Percentiles rank a stretch among this genome's conserved stretches.
phyloP scores from a whole-genome alignment of 2,888 invertebrate genomes.

The Sacculina carcini region DNA sequence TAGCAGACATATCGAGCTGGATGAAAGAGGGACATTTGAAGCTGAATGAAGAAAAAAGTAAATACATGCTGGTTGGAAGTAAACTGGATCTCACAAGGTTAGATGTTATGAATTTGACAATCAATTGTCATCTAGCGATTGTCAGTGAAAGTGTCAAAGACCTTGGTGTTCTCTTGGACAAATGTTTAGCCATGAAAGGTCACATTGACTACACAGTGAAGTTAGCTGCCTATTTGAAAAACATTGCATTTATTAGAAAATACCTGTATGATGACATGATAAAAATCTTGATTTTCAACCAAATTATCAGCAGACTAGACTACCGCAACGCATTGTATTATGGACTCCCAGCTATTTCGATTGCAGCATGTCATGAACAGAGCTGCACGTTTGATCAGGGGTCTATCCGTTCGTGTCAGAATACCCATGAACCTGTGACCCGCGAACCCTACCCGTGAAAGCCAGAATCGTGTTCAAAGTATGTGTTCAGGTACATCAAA shows the following conservation, averaged over 20 bases:
- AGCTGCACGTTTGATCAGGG: not conserved
- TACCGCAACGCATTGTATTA: not conserved
- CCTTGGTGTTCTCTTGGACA: not conserved
- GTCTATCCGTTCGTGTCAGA: not conserved
- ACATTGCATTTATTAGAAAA: not conserved
- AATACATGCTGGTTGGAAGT: not conserved
- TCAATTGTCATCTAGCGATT: not conserved
- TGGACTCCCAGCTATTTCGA: not conserved
- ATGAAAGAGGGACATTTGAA: not conserved
- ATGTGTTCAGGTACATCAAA: not conserved
- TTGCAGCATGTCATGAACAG: not conserved
- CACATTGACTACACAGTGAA: not conserved
- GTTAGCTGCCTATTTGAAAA: not conserved
- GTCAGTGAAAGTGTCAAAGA: not conserved
- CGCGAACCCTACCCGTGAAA: not conserved
- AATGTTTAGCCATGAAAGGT: not conserved
- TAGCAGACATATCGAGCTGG: not conserved
- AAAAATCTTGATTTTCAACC: too few relatives aligned
- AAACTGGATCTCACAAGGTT: not conserved
- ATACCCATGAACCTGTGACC: too few relatives aligned
- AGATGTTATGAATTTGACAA: not conserved
- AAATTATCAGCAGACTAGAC: too few relatives aligned
- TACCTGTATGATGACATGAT: slow-evolving; percentile 1
- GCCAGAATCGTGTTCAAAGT: slow-evolving; percentile 1
- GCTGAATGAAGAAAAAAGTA: not conserved